These are phyloP conservation scores for Entelurus aequoreus DNA, from an alignment of 2,113 vertebrate species.

Conservation along the genomic window DNA sequence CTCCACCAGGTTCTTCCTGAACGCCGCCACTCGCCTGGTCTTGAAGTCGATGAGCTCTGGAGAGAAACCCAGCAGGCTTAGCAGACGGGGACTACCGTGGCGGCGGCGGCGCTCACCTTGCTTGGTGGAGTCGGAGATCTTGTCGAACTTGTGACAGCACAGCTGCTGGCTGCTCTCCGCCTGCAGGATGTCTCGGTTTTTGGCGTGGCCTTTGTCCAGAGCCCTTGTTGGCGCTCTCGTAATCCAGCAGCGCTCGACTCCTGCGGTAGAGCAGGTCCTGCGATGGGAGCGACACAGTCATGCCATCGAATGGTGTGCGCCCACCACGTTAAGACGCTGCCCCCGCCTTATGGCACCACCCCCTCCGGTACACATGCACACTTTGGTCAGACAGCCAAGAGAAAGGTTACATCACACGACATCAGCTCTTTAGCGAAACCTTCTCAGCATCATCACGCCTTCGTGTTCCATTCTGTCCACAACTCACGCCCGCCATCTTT, in stretches of 20 bases:
- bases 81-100: not conserved
- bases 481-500: too few relatives aligned
- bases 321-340: too few relatives aligned
- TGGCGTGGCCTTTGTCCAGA: slow-evolving; percentile 93
- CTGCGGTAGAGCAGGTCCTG: slow-evolving; percentile 95
- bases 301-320: not conserved
- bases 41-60: slow-evolving; percentile 96
- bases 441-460: not conserved
- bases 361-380: not conserved
- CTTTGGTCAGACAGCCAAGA: slow-evolving; percentile 7
- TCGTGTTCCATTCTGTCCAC: too few relatives aligned
- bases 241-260: slow-evolving; percentile 93
- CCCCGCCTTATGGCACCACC: too few relatives aligned
- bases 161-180: slow-evolving; percentile 94
- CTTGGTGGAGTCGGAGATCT: slow-evolving; percentile 97
- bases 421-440: slow-evolving; percentile 4
- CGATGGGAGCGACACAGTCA: not conserved
- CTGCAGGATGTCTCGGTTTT: slow-evolving; percentile 96
- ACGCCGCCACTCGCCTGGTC: slow-evolving; percentile 95
- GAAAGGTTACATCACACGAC: slow-evolving; percentile 3
- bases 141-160: slow-evolving; percentile 98
- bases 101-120: slow-evolving; percentile 78
- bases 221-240: slow-evolving; percentile 98
- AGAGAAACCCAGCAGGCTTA: not conserved
- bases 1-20: slow-evolving; percentile 98